phyloP scores from a whole-genome alignment of 2,888 invertebrate species.

The Polyommatus iphigenia region DNA sequence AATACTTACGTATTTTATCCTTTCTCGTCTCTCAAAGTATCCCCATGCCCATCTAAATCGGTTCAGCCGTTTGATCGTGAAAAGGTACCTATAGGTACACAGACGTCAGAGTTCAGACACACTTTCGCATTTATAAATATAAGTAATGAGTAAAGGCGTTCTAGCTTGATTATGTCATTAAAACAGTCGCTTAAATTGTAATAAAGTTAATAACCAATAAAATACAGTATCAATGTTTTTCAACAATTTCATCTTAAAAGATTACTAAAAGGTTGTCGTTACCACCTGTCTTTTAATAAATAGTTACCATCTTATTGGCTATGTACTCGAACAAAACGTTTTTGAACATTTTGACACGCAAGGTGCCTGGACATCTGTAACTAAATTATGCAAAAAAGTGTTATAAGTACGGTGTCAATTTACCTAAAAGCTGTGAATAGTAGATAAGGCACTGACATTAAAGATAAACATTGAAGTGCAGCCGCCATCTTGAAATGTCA shows the following conservation, averaged over 20 bases:
- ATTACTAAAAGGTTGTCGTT: slow-evolving; percentile 25
- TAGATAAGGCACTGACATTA: slow-evolving; percentile 18
- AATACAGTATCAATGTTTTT: neutral
- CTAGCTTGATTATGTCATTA: slow-evolving; percentile 2
- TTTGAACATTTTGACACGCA: slow-evolving; percentile 41
- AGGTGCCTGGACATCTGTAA: slow-evolving; percentile 45
- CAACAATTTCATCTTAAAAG: slow-evolving; percentile 25
- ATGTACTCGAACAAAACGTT: slow-evolving; percentile 44
- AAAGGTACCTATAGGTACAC: no score
- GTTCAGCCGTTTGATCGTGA: no score
- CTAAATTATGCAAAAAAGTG: slow-evolving; percentile 33
- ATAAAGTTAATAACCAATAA: neutral
- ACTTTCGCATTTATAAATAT: no score
- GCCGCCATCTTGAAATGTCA: slow-evolving; percentile 10
- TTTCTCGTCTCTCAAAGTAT: no score
- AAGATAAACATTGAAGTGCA: neutral
- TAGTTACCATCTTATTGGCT: slow-evolving; percentile 22
- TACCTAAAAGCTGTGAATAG: slow-evolving; percentile 30
- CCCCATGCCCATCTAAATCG: no score
- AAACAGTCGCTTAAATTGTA: neutral
- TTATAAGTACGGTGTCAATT: slow-evolving; percentile 33
- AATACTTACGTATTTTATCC: no score
- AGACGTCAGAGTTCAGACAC: no score
- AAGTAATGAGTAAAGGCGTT: no score
- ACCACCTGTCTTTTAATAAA: slow-evolving; percentile 28